phyloP scores from a whole-genome alignment of 1,140 invertebrate genomes.

The Eupristina koningsbergeri region DNA sequence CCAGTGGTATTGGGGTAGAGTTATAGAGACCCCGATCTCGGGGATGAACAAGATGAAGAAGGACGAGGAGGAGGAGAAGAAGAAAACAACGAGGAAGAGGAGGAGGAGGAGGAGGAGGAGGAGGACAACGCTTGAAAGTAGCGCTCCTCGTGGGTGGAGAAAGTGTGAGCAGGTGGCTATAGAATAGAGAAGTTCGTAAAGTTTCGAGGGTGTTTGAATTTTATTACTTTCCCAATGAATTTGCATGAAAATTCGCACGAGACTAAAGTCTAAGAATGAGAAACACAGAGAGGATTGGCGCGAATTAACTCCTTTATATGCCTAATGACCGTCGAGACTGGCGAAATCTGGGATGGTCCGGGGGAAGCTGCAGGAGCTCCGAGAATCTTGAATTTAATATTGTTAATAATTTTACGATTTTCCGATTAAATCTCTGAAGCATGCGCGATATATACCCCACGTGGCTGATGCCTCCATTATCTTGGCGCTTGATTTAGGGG shows the following conservation, averaged over 20 bases:
- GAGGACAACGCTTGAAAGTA: background rate
- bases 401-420: constrained; percentile 30
- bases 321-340: constrained; percentile 54
- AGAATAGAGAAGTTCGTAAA: constrained; percentile 57
- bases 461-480: background rate
- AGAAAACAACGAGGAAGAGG: background rate
- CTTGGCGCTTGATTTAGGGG: background rate
- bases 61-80: background rate
- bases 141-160: background rate
- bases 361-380: background rate
- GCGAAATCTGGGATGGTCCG: constrained; percentile 41
- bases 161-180: constrained; percentile 49
- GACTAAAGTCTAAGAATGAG: background rate
- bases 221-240: constrained; percentile 63
- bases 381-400: background rate
- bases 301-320: constrained; percentile 60
- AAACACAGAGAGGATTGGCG: background rate
- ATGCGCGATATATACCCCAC: background rate
- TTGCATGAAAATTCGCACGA: constrained; percentile 61
- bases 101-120: background rate
- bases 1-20: background rate
- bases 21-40: background rate
- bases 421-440: background rate
- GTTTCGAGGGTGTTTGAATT: constrained; percentile 65
- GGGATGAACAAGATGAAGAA: background rate